Conservation (phyloP, 1,140 invertebrate genomes). For the Rhysida immarginata region DNA sequence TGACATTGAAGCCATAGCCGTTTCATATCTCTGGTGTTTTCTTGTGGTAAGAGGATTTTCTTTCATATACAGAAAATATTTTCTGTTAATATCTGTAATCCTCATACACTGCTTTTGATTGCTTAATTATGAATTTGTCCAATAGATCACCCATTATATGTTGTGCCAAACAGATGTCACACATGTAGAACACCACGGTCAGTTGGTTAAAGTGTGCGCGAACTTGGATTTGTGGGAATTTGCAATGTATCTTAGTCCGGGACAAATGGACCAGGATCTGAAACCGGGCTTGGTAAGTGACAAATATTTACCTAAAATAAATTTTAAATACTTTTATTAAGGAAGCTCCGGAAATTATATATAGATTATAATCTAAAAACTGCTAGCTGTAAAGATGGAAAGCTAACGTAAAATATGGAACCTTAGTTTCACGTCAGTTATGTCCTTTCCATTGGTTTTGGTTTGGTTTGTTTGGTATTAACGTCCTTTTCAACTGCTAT, state of each 20-base stretch:
- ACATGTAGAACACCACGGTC: not conserved
- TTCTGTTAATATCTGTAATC: not conserved
- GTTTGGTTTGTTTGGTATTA: too few species aligned
- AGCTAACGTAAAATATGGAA: too few species aligned
- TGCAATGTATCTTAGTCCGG: slow-evolving; percentile 6
- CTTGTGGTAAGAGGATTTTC: too few species aligned
- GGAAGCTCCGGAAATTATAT: too few species aligned
- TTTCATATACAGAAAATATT: not conserved
- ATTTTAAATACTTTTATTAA: too few species aligned
- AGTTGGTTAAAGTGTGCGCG: not conserved
- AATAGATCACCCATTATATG: slow-evolving; percentile 5
- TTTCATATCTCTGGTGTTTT: too few species aligned
- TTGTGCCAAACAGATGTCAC: not conserved
- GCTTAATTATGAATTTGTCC: not conserved
- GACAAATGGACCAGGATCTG: not conserved
- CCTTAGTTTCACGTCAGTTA: too few species aligned
- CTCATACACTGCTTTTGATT: not conserved
- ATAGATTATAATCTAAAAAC: too few species aligned
- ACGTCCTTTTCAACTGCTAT: too few species aligned
- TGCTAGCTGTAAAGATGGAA: too few species aligned
- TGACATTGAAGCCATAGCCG: not conserved
- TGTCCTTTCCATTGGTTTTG: too few species aligned
- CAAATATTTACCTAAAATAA: too few species aligned
- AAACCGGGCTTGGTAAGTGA: slow-evolving; percentile 3
- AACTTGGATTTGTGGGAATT: slow-evolving; percentile 12